Evolutionary conservation across 1,140 invertebrate species (phyloP).

Genomic region (Apocrypta bakeri): DNA sequence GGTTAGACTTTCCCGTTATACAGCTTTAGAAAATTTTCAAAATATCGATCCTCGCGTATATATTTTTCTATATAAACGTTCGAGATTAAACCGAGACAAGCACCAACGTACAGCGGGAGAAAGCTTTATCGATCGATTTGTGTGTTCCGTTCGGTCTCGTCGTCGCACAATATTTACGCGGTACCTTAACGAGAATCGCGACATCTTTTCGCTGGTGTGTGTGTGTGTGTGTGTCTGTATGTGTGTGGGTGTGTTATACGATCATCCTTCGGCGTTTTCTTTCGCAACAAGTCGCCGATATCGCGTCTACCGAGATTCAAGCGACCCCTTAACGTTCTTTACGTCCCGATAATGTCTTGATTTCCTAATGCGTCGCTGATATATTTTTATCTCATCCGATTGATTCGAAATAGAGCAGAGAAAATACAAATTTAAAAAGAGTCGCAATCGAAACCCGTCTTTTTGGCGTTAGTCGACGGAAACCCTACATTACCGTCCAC

Average conservation of each 20-base stretch:
- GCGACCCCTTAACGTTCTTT: background rate
- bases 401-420: background rate
- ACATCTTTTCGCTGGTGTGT: background rate
- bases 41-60: background rate
- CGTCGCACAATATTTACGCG: slow-evolving; percentile 32
- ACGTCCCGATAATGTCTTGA: slow-evolving; percentile 28
- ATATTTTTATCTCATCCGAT: background rate
- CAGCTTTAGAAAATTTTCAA: background rate
- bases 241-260: background rate
- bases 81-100: background rate
- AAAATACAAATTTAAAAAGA: too few relatives aligned
- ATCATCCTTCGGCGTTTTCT: slow-evolving; percentile 6
- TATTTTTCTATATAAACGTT: too few relatives aligned
- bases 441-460: too few relatives aligned
- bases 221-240: too few relatives aligned
- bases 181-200: slow-evolving; percentile 28
- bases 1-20: background rate
- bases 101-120: too few relatives aligned
- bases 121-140: background rate
- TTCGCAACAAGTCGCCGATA: slow-evolving; percentile 60
- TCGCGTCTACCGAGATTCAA: slow-evolving; percentile 25
- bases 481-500: background rate
- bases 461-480: background rate
- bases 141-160: background rate
- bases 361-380: background rate